A percentile compares a stretch with the other conserved stretches of the same genome.
phyloP scores from a whole-genome alignment of 2,113 vertebrate genomes.

The Microtus richardsoni region DNA sequence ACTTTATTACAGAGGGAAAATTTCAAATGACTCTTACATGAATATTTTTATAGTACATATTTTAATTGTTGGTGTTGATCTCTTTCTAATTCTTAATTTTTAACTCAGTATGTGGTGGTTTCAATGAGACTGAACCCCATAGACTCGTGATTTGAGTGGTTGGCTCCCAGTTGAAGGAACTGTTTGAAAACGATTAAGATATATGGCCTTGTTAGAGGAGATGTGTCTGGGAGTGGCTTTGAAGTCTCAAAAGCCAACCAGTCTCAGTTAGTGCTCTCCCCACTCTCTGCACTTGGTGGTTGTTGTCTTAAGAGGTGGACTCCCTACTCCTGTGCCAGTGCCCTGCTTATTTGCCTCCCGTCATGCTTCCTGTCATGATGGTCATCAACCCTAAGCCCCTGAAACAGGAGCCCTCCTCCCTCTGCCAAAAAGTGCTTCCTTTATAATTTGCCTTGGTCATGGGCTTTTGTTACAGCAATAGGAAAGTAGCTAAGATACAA shows the following conservation, averaged over 20 bases:
- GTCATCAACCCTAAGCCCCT: neutral
- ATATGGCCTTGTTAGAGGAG: neutral
- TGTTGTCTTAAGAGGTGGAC: neutral
- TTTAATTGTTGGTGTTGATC: neutral
- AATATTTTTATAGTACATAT: neutral
- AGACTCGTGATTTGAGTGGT: neutral
- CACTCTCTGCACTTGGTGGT: neutral
- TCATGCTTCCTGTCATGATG: too few species aligned
- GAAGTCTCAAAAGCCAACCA: neutral
- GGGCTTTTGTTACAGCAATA: neutral
- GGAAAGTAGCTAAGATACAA: neutral
- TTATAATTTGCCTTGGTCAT: neutral
- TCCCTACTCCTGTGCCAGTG: neutral
- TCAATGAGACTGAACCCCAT: neutral
- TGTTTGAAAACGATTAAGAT: neutral
- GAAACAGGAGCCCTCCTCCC: neutral
- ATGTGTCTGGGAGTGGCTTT: neutral
- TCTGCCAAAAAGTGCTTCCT: too few species aligned
- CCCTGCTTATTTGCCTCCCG: too few species aligned
- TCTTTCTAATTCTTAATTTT: neutral
- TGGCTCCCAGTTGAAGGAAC: neutral
- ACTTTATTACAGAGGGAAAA: neutral
- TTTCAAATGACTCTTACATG: conserved; percentile 28
- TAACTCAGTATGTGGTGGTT: neutral
- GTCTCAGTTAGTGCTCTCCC: neutral